Evolutionary conservation across 2,113 vertebrate genomes (phyloP).

Genomic region (Larimichthys crocea): DNA sequence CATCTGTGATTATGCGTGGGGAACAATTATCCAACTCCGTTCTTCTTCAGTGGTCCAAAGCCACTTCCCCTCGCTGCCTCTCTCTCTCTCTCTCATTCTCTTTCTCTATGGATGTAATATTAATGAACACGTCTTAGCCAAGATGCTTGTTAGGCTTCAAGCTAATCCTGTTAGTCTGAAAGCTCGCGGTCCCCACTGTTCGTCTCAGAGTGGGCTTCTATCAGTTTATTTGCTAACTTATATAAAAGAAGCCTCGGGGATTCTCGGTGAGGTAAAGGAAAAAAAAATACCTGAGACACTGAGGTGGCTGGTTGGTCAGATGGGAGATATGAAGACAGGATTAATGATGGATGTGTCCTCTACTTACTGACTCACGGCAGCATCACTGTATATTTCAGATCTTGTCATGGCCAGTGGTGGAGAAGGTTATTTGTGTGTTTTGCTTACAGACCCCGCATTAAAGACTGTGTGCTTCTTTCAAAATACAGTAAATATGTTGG

Average conservation of each 20-base stretch:
- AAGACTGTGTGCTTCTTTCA: background rate
- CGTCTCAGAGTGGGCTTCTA: slow-evolving; percentile 14
- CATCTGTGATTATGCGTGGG: slow-evolving; percentile 43
- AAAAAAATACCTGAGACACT: background rate
- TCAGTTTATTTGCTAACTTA: slow-evolving; percentile 36
- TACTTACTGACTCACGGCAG: slow-evolving; percentile 33
- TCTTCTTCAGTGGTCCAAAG: slow-evolving; percentile 33
- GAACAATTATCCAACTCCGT: slow-evolving; percentile 52
- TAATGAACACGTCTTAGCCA: slow-evolving; percentile 66
- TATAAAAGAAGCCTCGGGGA: slow-evolving; percentile 11
- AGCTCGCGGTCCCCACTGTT: slow-evolving; percentile 24
- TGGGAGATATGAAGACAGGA: slow-evolving; percentile 55
- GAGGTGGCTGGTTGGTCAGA: slow-evolving; percentile 49
- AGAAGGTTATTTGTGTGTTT: background rate
- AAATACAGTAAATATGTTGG: too few relatives aligned
- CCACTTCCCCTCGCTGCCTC: slow-evolving; percentile 10
- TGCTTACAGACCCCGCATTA: background rate
- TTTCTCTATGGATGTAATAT: slow-evolving; percentile 55
- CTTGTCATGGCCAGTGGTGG: background rate
- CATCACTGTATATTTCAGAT: slow-evolving; percentile 5
- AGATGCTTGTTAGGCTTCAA: slow-evolving; percentile 65
- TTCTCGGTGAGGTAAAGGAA: slow-evolving; percentile 3
- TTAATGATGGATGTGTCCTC: slow-evolving; percentile 46
- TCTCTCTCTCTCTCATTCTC: background rate
- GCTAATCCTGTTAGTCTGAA: slow-evolving; percentile 59